Base-by-base conservation (phyloP, 2,113 vertebrate genomes). In the Notarius lentiginosus region DNA sequence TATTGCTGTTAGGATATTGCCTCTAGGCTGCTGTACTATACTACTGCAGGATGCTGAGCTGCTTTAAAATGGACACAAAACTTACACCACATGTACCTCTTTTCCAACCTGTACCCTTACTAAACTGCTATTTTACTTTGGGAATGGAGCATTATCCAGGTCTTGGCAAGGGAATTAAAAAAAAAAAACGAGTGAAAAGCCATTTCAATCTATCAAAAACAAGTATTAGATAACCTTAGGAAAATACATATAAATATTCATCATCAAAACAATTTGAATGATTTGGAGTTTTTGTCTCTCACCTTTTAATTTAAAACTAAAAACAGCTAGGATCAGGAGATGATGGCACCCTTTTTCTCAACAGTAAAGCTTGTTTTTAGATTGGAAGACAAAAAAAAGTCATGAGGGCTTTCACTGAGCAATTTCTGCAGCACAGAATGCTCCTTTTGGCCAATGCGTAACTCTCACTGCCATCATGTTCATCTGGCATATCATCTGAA, bases 11-110 rank as follows among this genome's bases (percentile, higher is more conserved):
- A 61, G 79, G 56, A 81, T 81, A 24, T 34, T 80, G 55, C 7
- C 14, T 80, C 60, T 8, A 80, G 17, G 27, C 27, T 60, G 56
- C 55, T 60, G 27, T 60, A 4, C 27, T 47, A 0, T 55, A 30
- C 53, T 79, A 30, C 76, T 79, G 76, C 76, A 79, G 51, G 53
- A 79, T 79, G n/a, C 53, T 79, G 53, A 79, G n/a, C n/a, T 58
- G 76, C 53, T 79, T 34, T 56, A 79, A 56, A 79, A 79, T 79
- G 15, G 51, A 55, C 76, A 27, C 53, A 56, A 79, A 79, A 79
- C 76, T 79, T 79, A 55, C 51, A 55, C 51, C 24, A 30, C 6
- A 79, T 79, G 41, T 53, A 51, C n/a, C 10, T n/a, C 5, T 51
- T 77, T 56, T 34, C n/a, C 2, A 56, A 30, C 27, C 24, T 17